phyloP scores from a whole-genome alignment of 2,113 vertebrate species.

The Emydura subglobosa region DNA sequence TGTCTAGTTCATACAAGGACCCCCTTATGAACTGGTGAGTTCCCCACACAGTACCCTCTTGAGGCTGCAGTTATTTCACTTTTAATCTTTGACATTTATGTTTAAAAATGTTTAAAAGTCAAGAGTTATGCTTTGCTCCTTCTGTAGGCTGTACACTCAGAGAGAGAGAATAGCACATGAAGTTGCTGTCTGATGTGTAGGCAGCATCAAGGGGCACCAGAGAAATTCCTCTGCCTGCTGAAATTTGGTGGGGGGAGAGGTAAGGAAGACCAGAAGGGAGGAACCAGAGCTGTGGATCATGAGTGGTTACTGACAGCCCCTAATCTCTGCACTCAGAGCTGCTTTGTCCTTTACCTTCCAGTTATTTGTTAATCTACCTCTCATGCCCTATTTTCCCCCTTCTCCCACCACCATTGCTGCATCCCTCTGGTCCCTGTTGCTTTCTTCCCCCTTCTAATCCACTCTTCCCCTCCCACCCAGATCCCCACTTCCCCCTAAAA shows the following conservation, averaged over 20 bases:
- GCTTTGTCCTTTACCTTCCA: not conserved
- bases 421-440: not conserved
- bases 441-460: not conserved
- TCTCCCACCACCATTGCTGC: not conserved
- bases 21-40: not conserved
- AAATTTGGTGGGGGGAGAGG: not conserved
- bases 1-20: not conserved
- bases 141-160: not conserved
- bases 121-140: not conserved
- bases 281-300: not conserved
- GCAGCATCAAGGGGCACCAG: not conserved
- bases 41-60: not conserved
- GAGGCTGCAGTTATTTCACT: not conserved
- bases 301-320: not conserved
- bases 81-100: not conserved
- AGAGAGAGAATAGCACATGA: not conserved
- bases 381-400: not conserved
- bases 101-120: not conserved
- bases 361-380: not conserved
- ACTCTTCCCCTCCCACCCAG: not conserved
- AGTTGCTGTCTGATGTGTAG: not conserved
- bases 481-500: not conserved
- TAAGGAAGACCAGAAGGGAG: not conserved
- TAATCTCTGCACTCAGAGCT: not conserved
- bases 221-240: not conserved